Percentiles rank a stretch among this genome's conserved stretches.
phyloP scores from a whole-genome alignment of 1,140 invertebrate species.

The Penaeus indicus region DNA sequence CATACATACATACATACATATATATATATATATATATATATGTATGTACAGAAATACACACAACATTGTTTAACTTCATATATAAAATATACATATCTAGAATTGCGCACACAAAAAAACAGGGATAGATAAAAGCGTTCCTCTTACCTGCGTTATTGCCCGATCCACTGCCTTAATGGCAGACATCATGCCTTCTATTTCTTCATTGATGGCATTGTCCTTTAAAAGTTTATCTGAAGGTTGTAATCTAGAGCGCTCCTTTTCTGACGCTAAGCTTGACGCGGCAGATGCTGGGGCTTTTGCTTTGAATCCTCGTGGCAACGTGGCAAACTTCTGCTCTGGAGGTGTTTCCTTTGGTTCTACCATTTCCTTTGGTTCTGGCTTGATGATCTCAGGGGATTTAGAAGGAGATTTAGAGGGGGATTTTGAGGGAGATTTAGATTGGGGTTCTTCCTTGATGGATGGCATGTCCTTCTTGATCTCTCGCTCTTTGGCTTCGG shows the following conservation, averaged over 20 bases:
- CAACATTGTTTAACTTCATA: too few species aligned
- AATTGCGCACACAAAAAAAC: conserved; percentile 7
- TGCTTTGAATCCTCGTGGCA: conserved; percentile 64
- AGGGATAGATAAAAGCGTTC: background rate
- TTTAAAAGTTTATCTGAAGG: conserved; percentile 6
- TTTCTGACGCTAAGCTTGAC: conserved; percentile 8
- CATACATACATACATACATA: too few species aligned
- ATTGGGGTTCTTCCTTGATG: conserved; percentile 42
- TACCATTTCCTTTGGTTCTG: conserved; percentile 4
- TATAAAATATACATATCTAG: background rate
- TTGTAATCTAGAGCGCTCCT: background rate
- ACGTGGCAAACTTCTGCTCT: conserved; percentile 65
- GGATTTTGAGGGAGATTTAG: conserved; percentile 34
- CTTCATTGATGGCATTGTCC: conserved; percentile 42
- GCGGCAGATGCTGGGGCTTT: conserved; percentile 38
- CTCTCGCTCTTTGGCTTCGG: conserved; percentile 44
- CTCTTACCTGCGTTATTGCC: conserved; percentile 61
- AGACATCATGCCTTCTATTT: conserved; percentile 63
- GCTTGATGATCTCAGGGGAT: background rate
- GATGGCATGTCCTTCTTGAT: conserved; percentile 42
- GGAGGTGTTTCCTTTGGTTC: conserved; percentile 20
- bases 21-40: too few species aligned
- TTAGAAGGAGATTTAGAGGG: conserved; percentile 34
- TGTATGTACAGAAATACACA: too few species aligned
- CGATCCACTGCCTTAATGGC: conserved; percentile 61